Percentiles rank a stretch among this genome's conserved stretches.
These are phyloP conservation scores for Yasuhikotakia modesta DNA, from an alignment of 2,797 vertebrate species.

Conservation along the genomic window DNA sequence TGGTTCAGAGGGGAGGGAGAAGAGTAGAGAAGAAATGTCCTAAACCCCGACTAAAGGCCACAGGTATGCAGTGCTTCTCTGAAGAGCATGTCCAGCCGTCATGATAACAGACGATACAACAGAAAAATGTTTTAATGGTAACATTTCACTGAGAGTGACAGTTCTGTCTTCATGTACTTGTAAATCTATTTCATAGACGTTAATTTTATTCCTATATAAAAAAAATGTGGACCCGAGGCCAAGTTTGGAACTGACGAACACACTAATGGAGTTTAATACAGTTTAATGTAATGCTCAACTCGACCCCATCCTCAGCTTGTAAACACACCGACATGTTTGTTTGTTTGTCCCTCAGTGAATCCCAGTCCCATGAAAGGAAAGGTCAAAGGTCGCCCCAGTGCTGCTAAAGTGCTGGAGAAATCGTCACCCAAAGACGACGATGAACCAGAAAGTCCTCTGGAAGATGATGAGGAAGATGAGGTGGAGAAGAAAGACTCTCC, in stretches of 20 bases:
- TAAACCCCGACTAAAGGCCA: constrained; percentile 98
- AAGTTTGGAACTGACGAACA: too few relatives aligned
- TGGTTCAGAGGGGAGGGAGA: constrained; percentile 83
- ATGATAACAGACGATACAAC: too few relatives aligned
- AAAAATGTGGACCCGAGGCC: too few relatives aligned
- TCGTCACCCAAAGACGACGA: constrained; percentile 90
- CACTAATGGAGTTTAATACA: too few relatives aligned
- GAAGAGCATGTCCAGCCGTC: too few relatives aligned
- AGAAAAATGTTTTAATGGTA: too few relatives aligned
- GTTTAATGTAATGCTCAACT: too few relatives aligned
- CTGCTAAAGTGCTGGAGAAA: constrained; percentile 91
- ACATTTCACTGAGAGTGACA: too few relatives aligned
- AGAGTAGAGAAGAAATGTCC: constrained; percentile 88
- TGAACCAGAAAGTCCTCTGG: constrained; percentile 76
- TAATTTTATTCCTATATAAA: too few relatives aligned
- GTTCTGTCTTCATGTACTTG: too few relatives aligned
- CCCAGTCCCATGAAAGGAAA: constrained; percentile 97
- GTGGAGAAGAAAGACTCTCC: constrained; percentile 83
- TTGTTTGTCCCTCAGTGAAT: constrained; percentile 79
- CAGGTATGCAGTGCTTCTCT: constrained; percentile 75
- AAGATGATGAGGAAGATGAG: constrained; percentile 78
- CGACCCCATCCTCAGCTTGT: background rate
- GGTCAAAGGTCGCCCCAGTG: constrained; percentile 92
- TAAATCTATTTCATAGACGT: too few relatives aligned
- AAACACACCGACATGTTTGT: background rate